A percentile compares a stretch with the other conserved stretches of the same genome.
Evolutionary conservation across 2,888 invertebrate species (phyloP).

Genomic region (Strigamia maritima): DNA sequence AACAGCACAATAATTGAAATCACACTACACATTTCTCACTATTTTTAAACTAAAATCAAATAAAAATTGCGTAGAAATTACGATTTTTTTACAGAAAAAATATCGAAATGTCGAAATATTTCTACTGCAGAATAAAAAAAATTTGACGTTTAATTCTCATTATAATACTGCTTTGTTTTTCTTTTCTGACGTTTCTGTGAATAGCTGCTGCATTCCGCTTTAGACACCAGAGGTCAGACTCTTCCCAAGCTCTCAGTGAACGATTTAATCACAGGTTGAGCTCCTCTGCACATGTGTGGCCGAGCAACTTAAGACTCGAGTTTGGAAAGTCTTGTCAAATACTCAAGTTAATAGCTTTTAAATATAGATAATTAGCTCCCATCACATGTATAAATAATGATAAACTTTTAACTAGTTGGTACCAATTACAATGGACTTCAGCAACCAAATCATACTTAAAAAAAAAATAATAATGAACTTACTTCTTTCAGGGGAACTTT

Average conservation of each 20-base stretch:
- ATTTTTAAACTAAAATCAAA: too few relatives aligned
- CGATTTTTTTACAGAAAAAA: too few relatives aligned
- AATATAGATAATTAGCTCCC: not conserved
- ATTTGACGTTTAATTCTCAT: too few relatives aligned
- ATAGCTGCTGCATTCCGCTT: not conserved
- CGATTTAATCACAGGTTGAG: not conserved
- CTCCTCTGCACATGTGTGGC: not conserved
- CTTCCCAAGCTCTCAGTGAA: not conserved
- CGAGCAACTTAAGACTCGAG: not conserved
- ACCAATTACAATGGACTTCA: not conserved
- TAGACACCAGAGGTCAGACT: constrained; percentile 2
- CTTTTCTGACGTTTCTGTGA: too few relatives aligned
- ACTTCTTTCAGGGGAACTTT: not conserved
- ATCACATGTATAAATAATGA: not conserved
- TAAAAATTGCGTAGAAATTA: too few relatives aligned
- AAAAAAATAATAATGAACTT: not conserved
- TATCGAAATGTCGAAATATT: too few relatives aligned
- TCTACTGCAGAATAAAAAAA: not conserved
- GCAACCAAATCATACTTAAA: not conserved
- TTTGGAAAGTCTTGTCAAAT: not conserved
- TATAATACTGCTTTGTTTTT: too few relatives aligned
- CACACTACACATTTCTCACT: too few relatives aligned
- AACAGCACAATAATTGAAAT: too few relatives aligned
- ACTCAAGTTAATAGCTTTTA: not conserved
- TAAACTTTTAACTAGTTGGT: not conserved